A percentile compares a stretch with the other conserved stretches of the same genome.
Conservation (phyloP, 2,797 vertebrate genomes). For the Nothura maculosa region DNA sequence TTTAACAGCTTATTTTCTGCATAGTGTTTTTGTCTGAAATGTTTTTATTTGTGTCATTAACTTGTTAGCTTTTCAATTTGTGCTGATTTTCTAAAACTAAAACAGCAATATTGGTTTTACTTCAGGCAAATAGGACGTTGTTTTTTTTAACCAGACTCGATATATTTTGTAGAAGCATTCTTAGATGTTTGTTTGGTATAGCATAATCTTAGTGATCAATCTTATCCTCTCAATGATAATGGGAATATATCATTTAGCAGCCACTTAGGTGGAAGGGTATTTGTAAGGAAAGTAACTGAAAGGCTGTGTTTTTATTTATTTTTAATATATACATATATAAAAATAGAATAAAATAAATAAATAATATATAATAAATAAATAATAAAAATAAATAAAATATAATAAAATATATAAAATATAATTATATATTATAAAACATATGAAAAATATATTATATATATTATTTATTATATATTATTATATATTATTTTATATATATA, state of each 20-base stretch:
- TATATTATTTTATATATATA: no score
- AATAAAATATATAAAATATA: no score
- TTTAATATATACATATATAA: no score
- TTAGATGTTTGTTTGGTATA: constrained; percentile 43
- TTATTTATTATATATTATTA: no score
- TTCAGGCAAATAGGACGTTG: not conserved
- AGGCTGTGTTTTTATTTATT: no score
- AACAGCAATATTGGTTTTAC: not conserved
- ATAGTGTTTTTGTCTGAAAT: not conserved
- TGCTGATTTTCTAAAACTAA: not conserved
- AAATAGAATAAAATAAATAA: no score
- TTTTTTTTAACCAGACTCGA: not conserved
- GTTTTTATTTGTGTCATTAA: not conserved
- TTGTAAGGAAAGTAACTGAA: not conserved
- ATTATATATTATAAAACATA: no score
- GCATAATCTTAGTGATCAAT: constrained; percentile 21
- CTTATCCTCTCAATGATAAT: constrained; percentile 2
- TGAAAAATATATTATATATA: no score
- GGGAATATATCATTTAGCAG: not conserved
- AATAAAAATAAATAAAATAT: no score
- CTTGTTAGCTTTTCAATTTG: not conserved
- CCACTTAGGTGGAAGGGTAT: not conserved
- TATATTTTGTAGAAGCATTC: constrained; percentile 10
- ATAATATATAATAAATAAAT: no score
- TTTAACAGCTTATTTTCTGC: not conserved